phyloP scores from a whole-genome alignment of 2,113 vertebrate species.

The Pogonocichla stellata region DNA sequence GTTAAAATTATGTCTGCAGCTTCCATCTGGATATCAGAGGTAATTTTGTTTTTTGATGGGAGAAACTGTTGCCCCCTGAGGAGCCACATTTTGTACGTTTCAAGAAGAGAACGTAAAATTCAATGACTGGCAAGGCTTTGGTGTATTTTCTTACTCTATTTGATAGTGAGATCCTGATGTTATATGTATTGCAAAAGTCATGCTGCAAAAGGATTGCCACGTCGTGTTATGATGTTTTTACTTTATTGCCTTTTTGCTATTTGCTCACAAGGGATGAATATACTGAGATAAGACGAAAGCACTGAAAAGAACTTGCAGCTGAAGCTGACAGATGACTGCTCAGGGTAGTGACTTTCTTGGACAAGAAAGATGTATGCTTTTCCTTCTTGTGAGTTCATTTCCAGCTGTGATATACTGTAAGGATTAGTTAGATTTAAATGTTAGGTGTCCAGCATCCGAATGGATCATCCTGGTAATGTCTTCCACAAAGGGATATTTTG shows the following conservation, averaged over 20 bases:
- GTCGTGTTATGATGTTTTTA: not conserved
- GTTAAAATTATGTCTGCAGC: not conserved
- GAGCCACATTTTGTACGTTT: not conserved
- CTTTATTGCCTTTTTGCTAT: not conserved
- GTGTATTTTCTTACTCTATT: not conserved
- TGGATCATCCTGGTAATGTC: not conserved
- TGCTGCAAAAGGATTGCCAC: not conserved
- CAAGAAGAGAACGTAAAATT: not conserved
- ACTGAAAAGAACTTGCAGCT: not conserved
- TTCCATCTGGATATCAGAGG: not conserved
- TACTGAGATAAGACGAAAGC: not conserved
- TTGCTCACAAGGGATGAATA: not conserved
- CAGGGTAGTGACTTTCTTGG: not conserved
- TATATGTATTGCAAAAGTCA: not conserved
- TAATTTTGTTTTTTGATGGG: not conserved
- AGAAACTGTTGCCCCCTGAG: not conserved
- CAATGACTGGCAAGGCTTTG: not conserved
- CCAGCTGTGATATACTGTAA: not conserved
- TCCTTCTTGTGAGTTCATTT: not conserved
- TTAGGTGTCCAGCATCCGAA: not conserved
- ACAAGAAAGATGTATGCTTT: not conserved
- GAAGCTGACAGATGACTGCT: not conserved
- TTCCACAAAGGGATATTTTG: not conserved
- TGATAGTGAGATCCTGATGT: not conserved
- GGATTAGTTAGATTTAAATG: not conserved